These are phyloP conservation scores for Opisthograptis luteolata DNA, from an alignment of 2,888 invertebrate genomes.

Conservation along the genomic window DNA sequence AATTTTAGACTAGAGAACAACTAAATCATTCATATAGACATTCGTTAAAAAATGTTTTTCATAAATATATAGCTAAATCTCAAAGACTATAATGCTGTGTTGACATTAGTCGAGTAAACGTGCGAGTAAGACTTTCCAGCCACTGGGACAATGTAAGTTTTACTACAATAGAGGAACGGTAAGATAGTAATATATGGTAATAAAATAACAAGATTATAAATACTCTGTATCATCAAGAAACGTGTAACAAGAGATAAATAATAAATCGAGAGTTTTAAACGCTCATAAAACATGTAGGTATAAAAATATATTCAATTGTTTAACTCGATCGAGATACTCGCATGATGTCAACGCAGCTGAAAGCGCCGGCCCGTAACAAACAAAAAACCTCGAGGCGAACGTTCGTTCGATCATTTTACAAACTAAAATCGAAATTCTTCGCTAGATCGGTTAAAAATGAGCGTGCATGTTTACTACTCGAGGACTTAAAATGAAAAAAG, in stretches of 20 bases:
- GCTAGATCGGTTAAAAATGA: slow-evolving; percentile 51
- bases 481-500: no score
- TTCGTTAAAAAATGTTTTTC: slow-evolving; percentile 50
- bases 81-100: slow-evolving; percentile 29
- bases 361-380: slow-evolving; percentile 55
- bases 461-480: slow-evolving; percentile 31
- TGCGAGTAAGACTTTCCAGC: slow-evolving; percentile 6
- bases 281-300: no score
- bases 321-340: slow-evolving; percentile 18
- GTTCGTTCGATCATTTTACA: slow-evolving; percentile 49
- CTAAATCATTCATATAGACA: slow-evolving; percentile 70
- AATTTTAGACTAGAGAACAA: slow-evolving; percentile 80
- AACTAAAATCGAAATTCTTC: slow-evolving; percentile 66
- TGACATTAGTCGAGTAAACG: slow-evolving; percentile 34
- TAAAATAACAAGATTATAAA: neutral
- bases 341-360: slow-evolving; percentile 27
- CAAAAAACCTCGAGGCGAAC: slow-evolving; percentile 56
- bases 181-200: neutral
- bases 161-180: neutral
- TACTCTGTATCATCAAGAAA: neutral
- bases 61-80: slow-evolving; percentile 65
- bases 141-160: neutral
- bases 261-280: no score
- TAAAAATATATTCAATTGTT: no score
- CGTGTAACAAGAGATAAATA: neutral